A percentile compares a stretch with the other conserved stretches of the same genome.
Conservation (phyloP, 2,113 vertebrate species). For the Cyanoramphus novaezelandiae region DNA sequence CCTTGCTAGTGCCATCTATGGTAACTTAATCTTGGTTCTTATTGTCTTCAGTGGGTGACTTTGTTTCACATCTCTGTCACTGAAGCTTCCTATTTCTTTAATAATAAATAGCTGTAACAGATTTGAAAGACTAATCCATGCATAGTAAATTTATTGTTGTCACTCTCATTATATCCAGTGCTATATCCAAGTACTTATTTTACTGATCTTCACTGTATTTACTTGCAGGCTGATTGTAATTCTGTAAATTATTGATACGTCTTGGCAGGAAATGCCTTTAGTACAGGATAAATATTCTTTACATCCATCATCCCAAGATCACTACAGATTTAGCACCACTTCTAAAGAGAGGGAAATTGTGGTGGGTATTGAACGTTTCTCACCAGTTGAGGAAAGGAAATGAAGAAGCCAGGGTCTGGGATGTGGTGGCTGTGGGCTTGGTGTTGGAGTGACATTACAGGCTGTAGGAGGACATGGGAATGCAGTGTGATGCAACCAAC, state of each 20-base stretch:
- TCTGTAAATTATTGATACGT: neutral
- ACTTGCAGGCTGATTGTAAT: neutral
- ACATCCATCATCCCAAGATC: neutral
- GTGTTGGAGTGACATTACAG: neutral
- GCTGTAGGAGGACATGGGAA: neutral
- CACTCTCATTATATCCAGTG: neutral
- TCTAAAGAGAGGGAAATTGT: neutral
- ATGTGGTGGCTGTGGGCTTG: neutral
- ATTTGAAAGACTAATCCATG: neutral
- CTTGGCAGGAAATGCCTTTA: neutral
- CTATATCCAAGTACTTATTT: neutral
- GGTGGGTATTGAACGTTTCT: neutral
- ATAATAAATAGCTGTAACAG: neutral
- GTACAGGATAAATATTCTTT: neutral
- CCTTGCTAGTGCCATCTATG: neutral
- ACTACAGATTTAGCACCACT: neutral
- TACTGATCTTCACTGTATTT: neutral
- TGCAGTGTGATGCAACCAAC: neutral
- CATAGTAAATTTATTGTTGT: neutral
- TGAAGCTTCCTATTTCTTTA: slow-evolving; percentile 17
- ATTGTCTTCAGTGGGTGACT: neutral
- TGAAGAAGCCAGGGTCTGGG: neutral
- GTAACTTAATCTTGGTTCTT: neutral
- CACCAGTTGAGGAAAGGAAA: neutral
- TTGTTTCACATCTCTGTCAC: neutral